These are phyloP conservation scores for Chaenogobius annularis DNA, from an alignment of 2,113 vertebrate species.

Conservation along the genomic window DNA sequence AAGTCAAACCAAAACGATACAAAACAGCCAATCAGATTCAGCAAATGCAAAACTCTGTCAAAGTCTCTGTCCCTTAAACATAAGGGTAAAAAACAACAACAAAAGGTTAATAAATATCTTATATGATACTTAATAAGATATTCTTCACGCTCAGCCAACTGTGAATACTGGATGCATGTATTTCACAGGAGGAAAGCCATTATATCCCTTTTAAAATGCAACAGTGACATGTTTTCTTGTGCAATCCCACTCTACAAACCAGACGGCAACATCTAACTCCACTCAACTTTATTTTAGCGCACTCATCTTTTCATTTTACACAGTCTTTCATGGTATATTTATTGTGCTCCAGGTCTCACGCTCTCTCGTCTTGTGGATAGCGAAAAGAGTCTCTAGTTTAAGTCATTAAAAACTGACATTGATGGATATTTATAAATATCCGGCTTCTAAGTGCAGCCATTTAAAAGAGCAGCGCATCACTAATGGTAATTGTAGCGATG, in stretches of 20 bases:
- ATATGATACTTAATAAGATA: background rate
- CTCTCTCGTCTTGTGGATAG: background rate
- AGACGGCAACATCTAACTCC: constrained; percentile 9
- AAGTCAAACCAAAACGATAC: background rate
- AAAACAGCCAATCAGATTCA: background rate
- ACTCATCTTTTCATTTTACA: constrained; percentile 16
- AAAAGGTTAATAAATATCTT: background rate
- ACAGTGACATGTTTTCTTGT: constrained; percentile 35
- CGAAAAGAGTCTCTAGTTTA: constrained; percentile 13
- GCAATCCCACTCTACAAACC: constrained; percentile 5
- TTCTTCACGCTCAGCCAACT: background rate
- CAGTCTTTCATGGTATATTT: constrained; percentile 25
- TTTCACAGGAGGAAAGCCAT: background rate
- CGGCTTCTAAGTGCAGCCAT: constrained; percentile 15
- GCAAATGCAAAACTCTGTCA: too few relatives aligned
- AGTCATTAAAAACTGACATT: constrained; percentile 29
- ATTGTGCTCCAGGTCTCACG: background rate
- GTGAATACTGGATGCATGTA: background rate
- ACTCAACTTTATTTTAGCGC: constrained; percentile 10
- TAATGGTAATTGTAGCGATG: constrained; percentile 8
- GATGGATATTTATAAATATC: constrained; percentile 24
- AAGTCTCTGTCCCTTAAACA: too few relatives aligned
- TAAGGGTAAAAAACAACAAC: too few relatives aligned
- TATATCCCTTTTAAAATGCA: constrained; percentile 9
- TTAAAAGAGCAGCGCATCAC: constrained; percentile 5